Percentiles rank a stretch among this genome's conserved stretches.
Evolutionary conservation across 2,113 vertebrate species (phyloP).

Genomic region (Gracilinanus agilis): DNA sequence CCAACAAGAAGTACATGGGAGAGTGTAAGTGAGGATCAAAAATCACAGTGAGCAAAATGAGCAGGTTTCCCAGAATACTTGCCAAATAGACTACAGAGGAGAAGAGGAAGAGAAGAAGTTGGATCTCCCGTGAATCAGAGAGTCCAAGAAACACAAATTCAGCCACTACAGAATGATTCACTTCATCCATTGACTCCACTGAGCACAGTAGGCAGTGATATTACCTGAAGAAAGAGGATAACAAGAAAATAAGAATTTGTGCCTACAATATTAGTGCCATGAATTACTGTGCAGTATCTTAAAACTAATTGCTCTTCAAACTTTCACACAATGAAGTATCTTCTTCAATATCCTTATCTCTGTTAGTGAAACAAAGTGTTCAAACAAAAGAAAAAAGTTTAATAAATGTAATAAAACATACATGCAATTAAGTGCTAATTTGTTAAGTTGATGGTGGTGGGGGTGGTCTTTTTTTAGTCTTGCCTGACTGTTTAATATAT

Average conservation of each 20-base stretch:
- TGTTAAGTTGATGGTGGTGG: too few species aligned
- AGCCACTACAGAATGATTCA: not conserved
- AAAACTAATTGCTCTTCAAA: not conserved
- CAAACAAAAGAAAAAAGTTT: not conserved
- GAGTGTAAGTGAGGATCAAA: constrained; percentile 14
- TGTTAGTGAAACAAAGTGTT: not conserved
- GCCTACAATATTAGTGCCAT: not conserved
- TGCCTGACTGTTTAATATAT: too few species aligned
- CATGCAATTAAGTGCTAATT: not conserved
- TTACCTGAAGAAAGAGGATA: not conserved
- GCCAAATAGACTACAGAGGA: constrained; percentile 13
- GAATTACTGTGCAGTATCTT: not conserved
- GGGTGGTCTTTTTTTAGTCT: too few species aligned
- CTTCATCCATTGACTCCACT: constrained; percentile 1
- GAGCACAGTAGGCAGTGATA: not conserved
- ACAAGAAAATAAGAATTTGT: not conserved
- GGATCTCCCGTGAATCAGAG: constrained; percentile 13
- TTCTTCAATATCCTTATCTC: not conserved
- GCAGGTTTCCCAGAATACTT: constrained; percentile 30
- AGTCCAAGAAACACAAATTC: constrained; percentile 49
- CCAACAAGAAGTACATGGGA: constrained; percentile 54
- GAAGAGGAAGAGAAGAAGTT: constrained; percentile 4
- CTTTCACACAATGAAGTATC: not conserved
- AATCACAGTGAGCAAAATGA: constrained; percentile 34
- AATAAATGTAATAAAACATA: not conserved